Percentiles rank a stretch among this genome's conserved stretches.
These are phyloP conservation scores for Phyllostomus hastatus DNA, from an alignment of 2,113 vertebrate species.

Conservation along the genomic window DNA sequence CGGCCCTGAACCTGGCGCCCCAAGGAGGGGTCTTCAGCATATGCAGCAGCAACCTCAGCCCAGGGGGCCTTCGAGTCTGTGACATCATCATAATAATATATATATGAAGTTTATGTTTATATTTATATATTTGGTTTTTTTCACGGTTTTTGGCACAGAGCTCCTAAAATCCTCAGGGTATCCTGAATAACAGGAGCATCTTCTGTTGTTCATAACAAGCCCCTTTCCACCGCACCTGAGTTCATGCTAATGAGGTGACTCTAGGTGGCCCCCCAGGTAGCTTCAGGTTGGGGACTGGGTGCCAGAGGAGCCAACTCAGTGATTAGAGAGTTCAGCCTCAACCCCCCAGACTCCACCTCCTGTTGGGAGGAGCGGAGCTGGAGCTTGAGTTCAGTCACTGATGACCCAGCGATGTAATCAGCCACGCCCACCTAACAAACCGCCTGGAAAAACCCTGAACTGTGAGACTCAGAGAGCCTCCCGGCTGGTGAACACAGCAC, in stretches of 20 bases:
- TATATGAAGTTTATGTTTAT: too few species aligned
- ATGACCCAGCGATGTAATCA: background rate
- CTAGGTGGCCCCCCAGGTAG: background rate
- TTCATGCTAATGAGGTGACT: background rate
- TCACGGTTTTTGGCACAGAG: background rate
- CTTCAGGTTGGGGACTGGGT: background rate
- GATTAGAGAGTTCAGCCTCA: too few species aligned
- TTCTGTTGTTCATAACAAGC: background rate
- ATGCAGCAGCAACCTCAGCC: background rate
- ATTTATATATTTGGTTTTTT: background rate
- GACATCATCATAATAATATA: background rate
- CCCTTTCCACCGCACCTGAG: background rate
- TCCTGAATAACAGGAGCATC: background rate
- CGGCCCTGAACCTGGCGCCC: background rate
- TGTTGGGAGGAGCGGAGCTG: background rate
- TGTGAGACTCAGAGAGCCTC: background rate
- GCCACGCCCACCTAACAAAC: background rate
- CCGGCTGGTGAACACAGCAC: rapidly evolving
- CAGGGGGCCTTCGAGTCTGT: background rate
- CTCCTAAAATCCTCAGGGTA: background rate
- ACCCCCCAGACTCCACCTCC: background rate
- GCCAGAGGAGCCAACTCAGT: background rate
- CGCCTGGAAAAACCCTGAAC: background rate
- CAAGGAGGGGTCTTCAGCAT: background rate
- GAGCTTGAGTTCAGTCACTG: background rate